phyloP scores from a whole-genome alignment of 2,888 invertebrate genomes.

The Poecilobothrus nobilitatus region DNA sequence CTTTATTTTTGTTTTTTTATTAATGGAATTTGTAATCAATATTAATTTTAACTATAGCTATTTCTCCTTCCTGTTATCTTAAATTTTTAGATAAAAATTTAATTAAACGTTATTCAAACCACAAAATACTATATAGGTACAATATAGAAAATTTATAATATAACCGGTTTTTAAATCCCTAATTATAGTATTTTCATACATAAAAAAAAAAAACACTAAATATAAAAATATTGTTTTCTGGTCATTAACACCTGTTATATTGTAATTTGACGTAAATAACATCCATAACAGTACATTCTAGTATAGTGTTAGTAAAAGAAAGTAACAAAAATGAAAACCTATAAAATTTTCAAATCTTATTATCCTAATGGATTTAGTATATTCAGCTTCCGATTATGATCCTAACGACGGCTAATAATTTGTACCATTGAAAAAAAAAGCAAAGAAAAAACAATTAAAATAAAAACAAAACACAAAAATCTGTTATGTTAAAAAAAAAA shows the following conservation, averaged over 20 bases:
- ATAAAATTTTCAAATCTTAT: not conserved
- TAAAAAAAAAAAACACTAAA: not conserved
- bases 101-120: too few species aligned
- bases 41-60: too few species aligned
- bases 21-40: too few species aligned
- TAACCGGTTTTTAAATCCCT: too few species aligned
- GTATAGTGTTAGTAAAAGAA: not conserved
- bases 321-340: not conserved
- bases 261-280: not conserved
- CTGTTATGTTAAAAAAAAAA: too few species aligned
- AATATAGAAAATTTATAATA: too few species aligned
- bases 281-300: not conserved
- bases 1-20: too few species aligned
- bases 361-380: constrained; percentile 3
- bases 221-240: not conserved
- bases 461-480: too few species aligned
- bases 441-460: too few species aligned
- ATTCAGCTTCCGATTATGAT: constrained; percentile 1
- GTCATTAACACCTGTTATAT: constrained; percentile 2
- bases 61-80: too few species aligned
- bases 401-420: not conserved
- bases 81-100: too few species aligned
- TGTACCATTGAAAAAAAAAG: not conserved
- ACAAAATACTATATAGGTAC: too few species aligned
- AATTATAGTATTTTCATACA: not conserved